Evolutionary conservation across 2,888 invertebrate genomes (phyloP).

Genomic region (Drosophila nr. fundita): DNA sequence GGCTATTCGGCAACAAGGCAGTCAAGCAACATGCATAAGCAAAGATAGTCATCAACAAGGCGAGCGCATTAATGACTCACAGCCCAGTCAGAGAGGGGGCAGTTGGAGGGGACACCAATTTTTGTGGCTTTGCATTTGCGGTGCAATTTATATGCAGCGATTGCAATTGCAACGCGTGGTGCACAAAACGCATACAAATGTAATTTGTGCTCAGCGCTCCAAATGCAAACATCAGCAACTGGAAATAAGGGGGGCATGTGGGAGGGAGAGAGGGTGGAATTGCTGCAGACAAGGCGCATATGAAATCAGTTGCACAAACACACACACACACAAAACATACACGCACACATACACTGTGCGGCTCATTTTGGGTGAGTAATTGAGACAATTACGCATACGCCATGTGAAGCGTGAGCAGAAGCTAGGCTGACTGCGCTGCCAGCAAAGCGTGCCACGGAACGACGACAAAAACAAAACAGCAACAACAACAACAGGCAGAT

Average conservation of each 20-base stretch:
- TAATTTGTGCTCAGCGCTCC: conserved; percentile 69
- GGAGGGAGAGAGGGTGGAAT: conserved; percentile 1
- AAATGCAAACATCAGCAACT: conserved; percentile 63
- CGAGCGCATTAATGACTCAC: conserved; percentile 76
- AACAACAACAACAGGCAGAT: conserved; percentile 14
- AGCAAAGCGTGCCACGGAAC: conserved; percentile 44
- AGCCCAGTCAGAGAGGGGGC: background rate
- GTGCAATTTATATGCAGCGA: conserved; percentile 77
- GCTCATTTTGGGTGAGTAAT: conserved; percentile 80
- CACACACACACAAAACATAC: conserved; percentile 24
- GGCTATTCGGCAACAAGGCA: conserved; percentile 23
- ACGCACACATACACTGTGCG: conserved; percentile 46
- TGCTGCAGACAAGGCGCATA: conserved; percentile 64
- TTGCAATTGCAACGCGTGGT: conserved; percentile 79
- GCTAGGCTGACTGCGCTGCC: conserved; percentile 4
- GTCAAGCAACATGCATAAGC: conserved; percentile 67
- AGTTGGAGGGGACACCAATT: conserved; percentile 41
- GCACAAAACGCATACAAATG: conserved; percentile 79
- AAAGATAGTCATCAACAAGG: conserved; percentile 76
- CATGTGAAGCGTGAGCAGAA: conserved; percentile 46
- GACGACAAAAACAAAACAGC: conserved; percentile 1
- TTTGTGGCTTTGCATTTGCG: conserved; percentile 77
- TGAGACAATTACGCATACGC: conserved; percentile 79
- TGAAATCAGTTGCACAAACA: conserved; percentile 63
- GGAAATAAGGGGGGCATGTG: background rate